Base-by-base conservation (phyloP, 2,888 invertebrate species). In the Blastobasis adustella region DNA sequence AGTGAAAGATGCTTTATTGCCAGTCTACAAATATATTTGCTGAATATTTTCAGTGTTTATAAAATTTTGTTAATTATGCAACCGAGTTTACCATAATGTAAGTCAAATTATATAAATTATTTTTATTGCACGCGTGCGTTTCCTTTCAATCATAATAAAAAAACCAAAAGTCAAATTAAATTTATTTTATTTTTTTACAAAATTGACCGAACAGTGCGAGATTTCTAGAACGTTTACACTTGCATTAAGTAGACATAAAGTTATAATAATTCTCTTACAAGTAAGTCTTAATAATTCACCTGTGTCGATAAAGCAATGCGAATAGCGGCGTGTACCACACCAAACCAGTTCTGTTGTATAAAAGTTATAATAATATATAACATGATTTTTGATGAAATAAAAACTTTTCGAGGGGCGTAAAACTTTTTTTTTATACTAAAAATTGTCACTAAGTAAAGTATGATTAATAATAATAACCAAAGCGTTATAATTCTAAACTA, bases 121-220 rank as follows among this genome's bases (percentile, higher is more conserved):
- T 86, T 87, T 84, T 86, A 86, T 85, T 82, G 85, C 79, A 79
- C 54, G 65, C 54, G 58, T 63, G 71, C 62, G 71, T 83, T 83
- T 79, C 54, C 73, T 72, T 79, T 66, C 45, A 36, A 8, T 42
- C 39, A 5, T 38, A 78, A 75, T 67, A 65, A 79, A 78, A 82
- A 76, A 68, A 23, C 23, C 74, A 69, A 68, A 64, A 63, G 66
- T 79, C 72, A 84, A 86, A 83, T 85, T 81, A 86, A 85, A 79
- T 81, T 85, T 82, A 82, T 76, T 86, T 87, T 80, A 79, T 82
- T 86, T 86, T 82, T 84, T 85, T 85, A 86, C 84, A 88, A 88
- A 88, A 87, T 88, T 88, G 88, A 88, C 88, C 88, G 88, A 88
- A 88, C 87, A 88, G 88, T 88, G 88, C 88, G 88, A 88, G 87